Evolutionary conservation across 2,888 invertebrate genomes (phyloP), one percentile per base, ranked within the genome.

Genomic region (Ornithoptera priamus): DNA sequence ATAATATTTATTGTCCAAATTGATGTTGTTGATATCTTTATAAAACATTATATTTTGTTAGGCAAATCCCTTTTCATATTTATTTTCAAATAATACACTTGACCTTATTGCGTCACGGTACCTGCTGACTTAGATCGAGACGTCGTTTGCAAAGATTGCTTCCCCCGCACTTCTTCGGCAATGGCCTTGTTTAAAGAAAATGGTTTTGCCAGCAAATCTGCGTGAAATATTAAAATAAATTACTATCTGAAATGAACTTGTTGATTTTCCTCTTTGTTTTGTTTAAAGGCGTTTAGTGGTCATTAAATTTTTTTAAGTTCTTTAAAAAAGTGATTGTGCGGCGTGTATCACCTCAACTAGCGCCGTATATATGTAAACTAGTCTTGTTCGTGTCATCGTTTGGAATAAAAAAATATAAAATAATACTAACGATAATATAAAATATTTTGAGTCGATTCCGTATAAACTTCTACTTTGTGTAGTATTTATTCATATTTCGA

Each of bases 101-200:
- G 80, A 82, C 80, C 71, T 78, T 70, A 60, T 53, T 53, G 53
- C 22, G 62, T 63, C 57, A 64, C 58, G 68, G 75, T 77, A 84
- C 85, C 80, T 79, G 75, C 68, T 71, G 77, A 71, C 77, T 78
- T 80, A 53, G 79, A 72, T 50, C 78, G 72, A 62, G 72, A 61
- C 66, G 74, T 72, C 64, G 73, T 72, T 66, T 73, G 71, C 65
- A 74, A 72, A 53, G 74, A 69, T 74, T 76, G 75, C 73, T 76
- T 79, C 75, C 78, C 77, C 68, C 78, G 76, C n/a, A 81, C 76
- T 75, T 90, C 90, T 53, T 85, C 83, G 50, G 81, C 85, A 71
- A 91, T 85, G 39, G 86, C 77, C 72, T 89, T 85, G 79, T 92
- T 91, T 71, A 91, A 77, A 53, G 90, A 90, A 76, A 90, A 79